Percentiles rank a stretch among this genome's conserved stretches.
Conservation (phyloP, 2,888 invertebrate genomes). For the Drosophila koepferae region DNA sequence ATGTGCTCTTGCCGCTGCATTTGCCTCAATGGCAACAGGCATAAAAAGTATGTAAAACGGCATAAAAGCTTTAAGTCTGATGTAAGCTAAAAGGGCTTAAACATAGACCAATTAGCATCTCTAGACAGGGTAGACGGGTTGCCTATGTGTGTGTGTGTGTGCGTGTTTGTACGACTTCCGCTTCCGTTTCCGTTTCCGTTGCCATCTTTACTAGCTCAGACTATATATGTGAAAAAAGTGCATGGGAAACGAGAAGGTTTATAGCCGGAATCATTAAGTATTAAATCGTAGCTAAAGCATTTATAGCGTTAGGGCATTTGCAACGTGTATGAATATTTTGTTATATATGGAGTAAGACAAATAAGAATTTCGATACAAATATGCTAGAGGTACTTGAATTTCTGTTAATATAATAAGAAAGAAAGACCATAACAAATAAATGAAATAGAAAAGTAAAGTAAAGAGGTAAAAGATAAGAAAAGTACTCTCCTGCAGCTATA, state of each 20-base stretch:
- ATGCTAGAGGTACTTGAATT: no score
- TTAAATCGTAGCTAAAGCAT: not conserved
- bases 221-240: not conserved
- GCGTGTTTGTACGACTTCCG: conserved; percentile 8
- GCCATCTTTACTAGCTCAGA: conserved; percentile 2
- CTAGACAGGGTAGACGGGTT: not conserved
- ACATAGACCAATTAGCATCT: conserved; percentile 27
- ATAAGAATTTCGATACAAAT: not conserved
- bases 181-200: conserved; percentile 16
- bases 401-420: no score
- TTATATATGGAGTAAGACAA: not conserved
- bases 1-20: conserved; percentile 85
- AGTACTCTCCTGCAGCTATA: no score
- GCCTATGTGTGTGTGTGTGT: not conserved
- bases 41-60: conserved; percentile 82
- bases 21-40: conserved; percentile 85
- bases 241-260: not conserved
- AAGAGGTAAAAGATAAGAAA: no score
- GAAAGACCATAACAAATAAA: no score
- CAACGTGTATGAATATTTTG: not conserved
- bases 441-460: no score
- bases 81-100: conserved; percentile 9
- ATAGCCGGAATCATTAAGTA: not conserved
- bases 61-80: not conserved
- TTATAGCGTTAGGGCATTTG: not conserved